Conservation (phyloP, 1,140 invertebrate genomes). For the Listronotus oregonensis region DNA sequence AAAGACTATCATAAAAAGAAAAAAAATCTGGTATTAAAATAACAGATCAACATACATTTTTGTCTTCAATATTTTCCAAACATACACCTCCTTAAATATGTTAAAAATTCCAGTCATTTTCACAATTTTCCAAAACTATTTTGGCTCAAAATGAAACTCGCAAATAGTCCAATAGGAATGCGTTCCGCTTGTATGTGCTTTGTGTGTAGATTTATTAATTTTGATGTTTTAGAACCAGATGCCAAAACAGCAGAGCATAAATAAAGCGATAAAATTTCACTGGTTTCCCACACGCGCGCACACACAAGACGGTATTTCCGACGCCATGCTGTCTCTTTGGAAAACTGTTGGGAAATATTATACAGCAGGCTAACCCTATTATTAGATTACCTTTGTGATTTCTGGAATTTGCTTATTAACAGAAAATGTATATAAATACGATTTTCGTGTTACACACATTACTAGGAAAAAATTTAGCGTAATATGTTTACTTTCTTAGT, state of each 20-base stretch:
- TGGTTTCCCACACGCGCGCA: conserved; percentile 3
- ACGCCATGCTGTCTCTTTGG: conserved; percentile 29
- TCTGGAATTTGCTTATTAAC: conserved; percentile 2
- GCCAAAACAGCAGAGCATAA: conserved; percentile 26
- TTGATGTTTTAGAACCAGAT: conserved; percentile 16
- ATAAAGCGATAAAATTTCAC: conserved; percentile 25
- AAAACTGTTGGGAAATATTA: conserved; percentile 1
- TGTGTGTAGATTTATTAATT: conserved; percentile 22
- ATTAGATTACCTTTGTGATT: not conserved
- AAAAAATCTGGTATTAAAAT: no score
- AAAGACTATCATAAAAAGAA: no score
- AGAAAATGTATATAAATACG: conserved; percentile 4
- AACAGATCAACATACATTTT: no score
- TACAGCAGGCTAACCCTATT: not conserved
- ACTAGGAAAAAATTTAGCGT: conserved; percentile 2
- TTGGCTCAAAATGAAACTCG: not conserved
- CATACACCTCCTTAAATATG: no score
- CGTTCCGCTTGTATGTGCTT: conserved; percentile 1
- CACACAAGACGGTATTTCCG: conserved; percentile 12
- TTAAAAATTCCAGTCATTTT: not conserved
- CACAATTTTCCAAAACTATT: not conserved
- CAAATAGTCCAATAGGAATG: conserved; percentile 5
- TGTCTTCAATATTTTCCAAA: no score
- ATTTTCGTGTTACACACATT: conserved; percentile 1
- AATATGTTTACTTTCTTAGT: conserved; percentile 12